These are phyloP conservation scores for Cygnus atratus DNA, from an alignment of 2,113 vertebrate species.

Conservation along the genomic window DNA sequence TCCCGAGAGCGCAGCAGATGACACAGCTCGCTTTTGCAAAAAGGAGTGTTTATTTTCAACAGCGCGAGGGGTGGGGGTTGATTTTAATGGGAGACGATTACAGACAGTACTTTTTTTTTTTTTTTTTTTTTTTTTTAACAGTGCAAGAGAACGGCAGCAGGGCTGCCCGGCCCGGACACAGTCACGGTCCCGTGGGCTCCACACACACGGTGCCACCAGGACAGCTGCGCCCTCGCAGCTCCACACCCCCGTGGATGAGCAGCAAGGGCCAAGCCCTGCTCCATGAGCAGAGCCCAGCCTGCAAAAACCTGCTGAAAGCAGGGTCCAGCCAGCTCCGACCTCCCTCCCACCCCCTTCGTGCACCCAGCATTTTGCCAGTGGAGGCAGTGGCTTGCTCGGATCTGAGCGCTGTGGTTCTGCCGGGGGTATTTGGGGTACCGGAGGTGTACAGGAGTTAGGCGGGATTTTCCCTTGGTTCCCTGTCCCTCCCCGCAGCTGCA, in stretches of 20 bases:
- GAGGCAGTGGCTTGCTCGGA: background rate
- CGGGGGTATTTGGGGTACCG: background rate
- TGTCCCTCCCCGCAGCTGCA: background rate
- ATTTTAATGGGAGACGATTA: conserved; percentile 11
- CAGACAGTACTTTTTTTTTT: conserved; percentile 8
- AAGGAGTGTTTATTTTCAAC: conserved; percentile 61
- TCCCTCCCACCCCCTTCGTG: background rate
- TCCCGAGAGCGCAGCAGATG: background rate
- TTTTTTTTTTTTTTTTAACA: conserved; percentile 31
- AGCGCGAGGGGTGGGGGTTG: background rate
- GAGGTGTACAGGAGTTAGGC: background rate
- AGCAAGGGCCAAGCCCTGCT: background rate
- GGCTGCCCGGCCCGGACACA: background rate
- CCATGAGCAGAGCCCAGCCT: background rate
- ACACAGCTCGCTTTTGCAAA: conserved; percentile 35
- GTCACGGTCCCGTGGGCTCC: background rate
- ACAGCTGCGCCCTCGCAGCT: background rate
- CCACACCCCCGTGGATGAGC: background rate
- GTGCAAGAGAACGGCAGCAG: background rate
- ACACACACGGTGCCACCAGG: accelerated
- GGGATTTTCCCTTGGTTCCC: background rate
- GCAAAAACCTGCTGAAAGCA: background rate
- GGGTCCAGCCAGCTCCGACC: background rate
- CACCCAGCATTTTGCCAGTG: background rate
- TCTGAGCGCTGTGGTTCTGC: background rate